These are phyloP conservation scores for Himantopus leucocephalus DNA, from an alignment of 2,113 vertebrate species.

Conservation along the genomic window DNA sequence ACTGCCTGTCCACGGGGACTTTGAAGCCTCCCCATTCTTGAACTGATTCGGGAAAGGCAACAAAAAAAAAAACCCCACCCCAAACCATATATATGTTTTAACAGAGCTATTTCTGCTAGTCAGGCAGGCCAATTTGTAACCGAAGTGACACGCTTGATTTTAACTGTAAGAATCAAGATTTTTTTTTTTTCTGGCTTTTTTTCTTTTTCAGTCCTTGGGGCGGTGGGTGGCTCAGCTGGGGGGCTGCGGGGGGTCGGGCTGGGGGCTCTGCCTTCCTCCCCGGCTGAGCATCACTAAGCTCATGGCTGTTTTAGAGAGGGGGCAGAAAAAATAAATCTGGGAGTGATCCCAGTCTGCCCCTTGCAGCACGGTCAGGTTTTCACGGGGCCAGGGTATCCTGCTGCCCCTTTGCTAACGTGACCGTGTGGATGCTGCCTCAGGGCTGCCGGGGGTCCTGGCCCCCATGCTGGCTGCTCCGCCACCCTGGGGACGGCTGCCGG, in stretches of 20 bases:
- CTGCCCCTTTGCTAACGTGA: not conserved
- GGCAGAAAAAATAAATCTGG: not conserved
- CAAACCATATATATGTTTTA: conserved; percentile 16
- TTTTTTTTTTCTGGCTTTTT: not conserved
- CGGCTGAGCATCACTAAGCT: rapidly evolving
- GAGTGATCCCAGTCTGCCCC: not conserved
- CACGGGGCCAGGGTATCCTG: not conserved
- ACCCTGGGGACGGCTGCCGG: rapidly evolving
- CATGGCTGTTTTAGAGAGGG: not conserved
- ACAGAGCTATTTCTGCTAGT: conserved; percentile 53
- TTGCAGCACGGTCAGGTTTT: not conserved
- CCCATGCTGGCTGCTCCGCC: not conserved
- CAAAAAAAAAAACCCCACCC: not conserved
- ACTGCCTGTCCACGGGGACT: conserved; percentile 18
- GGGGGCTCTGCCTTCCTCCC: not conserved
- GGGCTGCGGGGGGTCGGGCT: not conserved
- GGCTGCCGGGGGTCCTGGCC: not conserved
- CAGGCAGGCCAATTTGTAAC: conserved; percentile 51
- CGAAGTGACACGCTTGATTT: conserved; percentile 65
- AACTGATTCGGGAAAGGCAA: conserved; percentile 54
- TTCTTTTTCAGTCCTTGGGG: not conserved
- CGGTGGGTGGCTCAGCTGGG: not conserved
- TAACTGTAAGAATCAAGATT: conserved; percentile 5
- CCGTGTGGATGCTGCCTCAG: not conserved
- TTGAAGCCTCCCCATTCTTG: conserved; percentile 34